Evolutionary conservation across 2,888 invertebrate species (phyloP), one percentile per base, ranked within the genome.

Genomic region (Phyllotreta cruciferae): DNA sequence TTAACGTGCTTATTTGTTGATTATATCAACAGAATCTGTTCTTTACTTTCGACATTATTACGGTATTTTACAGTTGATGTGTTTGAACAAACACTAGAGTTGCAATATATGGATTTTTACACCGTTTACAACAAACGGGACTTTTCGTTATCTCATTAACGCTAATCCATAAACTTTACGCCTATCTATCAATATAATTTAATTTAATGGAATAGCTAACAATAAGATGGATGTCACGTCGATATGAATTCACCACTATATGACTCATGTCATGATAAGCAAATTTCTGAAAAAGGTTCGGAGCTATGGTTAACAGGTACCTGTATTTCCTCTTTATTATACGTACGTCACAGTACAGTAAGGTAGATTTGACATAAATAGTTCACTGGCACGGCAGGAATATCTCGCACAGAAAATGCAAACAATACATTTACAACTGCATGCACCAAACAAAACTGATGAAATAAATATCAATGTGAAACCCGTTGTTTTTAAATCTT

Each of bases 321-420:
- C 47, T 47, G 47, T 47, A 47, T 47, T 47, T 47, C 47, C 47
- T 47, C 47, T 34, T 47, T 8, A 47, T 47, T 47, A 47, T 47
- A 34, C 11, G 34, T 47, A 14, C 47, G 14, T 47, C 47, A 47
- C n/a, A 47, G 47, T 34, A 6, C 7, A 47, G 47, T 34, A 47
- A 14, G 47, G 34, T 14, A 47, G 47, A 47, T 47, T 8, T 47
- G 47, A 47, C 47, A 11, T 24, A 47, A 47, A 47, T 47, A 47
- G 47, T 47, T 11, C 47, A 47, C 14, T 47, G 8, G 47, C 47
- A 10, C 44, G 7, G 6, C 44, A 34, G 7, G 24, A 47, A 47
- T 34, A 47, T 47, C 47, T 6, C 47, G 9, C 8, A 34, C 24
- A n/a, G 6, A 9, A 14, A 9, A 34, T 47, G 14, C 34, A 47